Base-by-base conservation (phyloP, 2,113 vertebrate genomes). In the Laterallus jamaicensis region DNA sequence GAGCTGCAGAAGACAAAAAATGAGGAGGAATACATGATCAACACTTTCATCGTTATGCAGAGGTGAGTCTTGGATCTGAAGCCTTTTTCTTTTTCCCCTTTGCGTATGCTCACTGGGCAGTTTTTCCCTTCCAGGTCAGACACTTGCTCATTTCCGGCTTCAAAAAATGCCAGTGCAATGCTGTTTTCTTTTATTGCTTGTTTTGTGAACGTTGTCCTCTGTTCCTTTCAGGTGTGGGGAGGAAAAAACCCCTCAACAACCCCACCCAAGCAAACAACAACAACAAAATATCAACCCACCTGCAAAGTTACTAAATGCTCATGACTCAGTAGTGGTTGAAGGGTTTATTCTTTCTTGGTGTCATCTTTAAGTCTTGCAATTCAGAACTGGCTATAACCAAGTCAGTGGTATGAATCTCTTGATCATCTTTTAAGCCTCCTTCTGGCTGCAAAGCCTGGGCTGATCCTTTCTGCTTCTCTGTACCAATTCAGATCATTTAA, bases 41-140 rank as follows among this genome's bases (percentile, higher is more conserved):
- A 99, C 91, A 99, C 99, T 4, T 99, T 99, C 97, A 98, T 99
- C 0, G 99, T 99, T 64, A 99, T 99, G 99, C 99, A 99, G 89
- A 99, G 99, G 99, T 99, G 60, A 95, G 75, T 80, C 59, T 28
- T 64, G 39, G 29, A 44, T 44, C 44, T 59, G 49, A 68, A 78
- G 42, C 8, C 39, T 83, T 70, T 71, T 58, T 59, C 12, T 69
- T 17, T 47, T 47, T 47, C 44, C 44, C 44, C 44, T 17, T 47
- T 29, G 15, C 22, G 31, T 69, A 5, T 66, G 49, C 26, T 82
- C 15, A n/a, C 16, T 22, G 44, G 22, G 31, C 49, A 64, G 32
- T 70, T 88, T 50, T 92, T 77, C 3, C 0, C 37, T 83, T 74
- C 67, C 4, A 7, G 35, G 52, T 91, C 89, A 42, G 69, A 26